These are phyloP conservation scores for Cheilosia vulpina DNA, from an alignment of 2,888 invertebrate species.

Conservation along the genomic window DNA sequence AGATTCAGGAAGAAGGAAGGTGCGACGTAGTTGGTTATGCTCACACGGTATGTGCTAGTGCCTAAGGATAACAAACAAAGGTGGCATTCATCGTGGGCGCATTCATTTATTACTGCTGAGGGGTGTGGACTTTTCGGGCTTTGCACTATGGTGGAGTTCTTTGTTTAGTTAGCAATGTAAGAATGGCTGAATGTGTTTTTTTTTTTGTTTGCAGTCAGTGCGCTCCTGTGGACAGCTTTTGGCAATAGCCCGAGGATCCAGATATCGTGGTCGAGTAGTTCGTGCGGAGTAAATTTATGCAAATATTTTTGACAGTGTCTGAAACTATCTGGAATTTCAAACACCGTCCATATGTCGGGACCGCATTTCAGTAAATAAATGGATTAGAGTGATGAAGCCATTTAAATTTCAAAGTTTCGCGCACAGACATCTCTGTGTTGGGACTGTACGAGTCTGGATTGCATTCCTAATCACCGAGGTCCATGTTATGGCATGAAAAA, in stretches of 20 bases:
- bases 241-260: not conserved
- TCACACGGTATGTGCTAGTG: not conserved
- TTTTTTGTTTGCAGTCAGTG: slow-evolving; percentile 3
- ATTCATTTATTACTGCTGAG: slow-evolving; percentile 1
- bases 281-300: slow-evolving; percentile 17
- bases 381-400: not conserved
- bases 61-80: slow-evolving; percentile 40
- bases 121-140: not conserved
- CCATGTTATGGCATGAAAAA: too few relatives aligned
- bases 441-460: too few relatives aligned
- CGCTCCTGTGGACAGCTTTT: not conserved
- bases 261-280: slow-evolving; percentile 6
- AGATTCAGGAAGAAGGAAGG: slow-evolving; percentile 2
- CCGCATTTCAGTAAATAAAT: not conserved
- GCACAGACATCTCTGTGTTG: too few relatives aligned
- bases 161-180: slow-evolving; percentile 17
- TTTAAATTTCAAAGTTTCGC: too few relatives aligned
- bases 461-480: too few relatives aligned
- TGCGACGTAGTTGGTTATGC: not conserved
- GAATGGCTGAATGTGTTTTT: not conserved
- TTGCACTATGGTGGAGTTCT: not conserved
- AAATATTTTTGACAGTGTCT: not conserved
- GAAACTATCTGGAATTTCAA: not conserved
- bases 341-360: not conserved
- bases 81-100: not conserved